phyloP scores from a whole-genome alignment of 2,113 vertebrate genomes.

The Periophthalmodon schlosseri region DNA sequence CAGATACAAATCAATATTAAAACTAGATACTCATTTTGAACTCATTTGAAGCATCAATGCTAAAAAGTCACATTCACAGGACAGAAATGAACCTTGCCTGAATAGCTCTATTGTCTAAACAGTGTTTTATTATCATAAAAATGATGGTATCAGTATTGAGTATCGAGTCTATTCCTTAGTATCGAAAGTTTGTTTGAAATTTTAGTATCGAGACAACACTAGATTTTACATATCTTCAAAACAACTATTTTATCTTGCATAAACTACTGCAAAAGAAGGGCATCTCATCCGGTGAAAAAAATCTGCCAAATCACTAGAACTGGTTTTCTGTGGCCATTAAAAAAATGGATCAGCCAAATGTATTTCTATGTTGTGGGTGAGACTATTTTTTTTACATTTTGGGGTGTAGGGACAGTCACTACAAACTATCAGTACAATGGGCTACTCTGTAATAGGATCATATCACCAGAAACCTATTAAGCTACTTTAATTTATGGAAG shows the following conservation, averaged over 20 bases:
- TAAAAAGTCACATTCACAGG: no score
- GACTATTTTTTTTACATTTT: conserved; percentile 13
- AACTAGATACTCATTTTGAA: no score
- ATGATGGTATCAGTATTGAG: no score
- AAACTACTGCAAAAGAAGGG: background rate
- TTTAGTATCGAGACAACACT: no score
- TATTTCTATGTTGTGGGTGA: background rate
- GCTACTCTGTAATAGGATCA: conserved; percentile 6
- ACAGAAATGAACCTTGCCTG: no score
- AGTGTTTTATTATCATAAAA: no score
- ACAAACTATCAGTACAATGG: background rate
- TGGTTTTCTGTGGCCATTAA: background rate
- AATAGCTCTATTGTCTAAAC: no score
- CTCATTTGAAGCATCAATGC: no score
- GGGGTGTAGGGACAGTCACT: conserved; percentile 3
- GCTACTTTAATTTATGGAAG: conserved; percentile 2
- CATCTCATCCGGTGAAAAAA: background rate
- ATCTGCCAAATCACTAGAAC: background rate
- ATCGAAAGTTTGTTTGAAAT: no score
- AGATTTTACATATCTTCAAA: background rate
- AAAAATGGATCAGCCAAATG: background rate
- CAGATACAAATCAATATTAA: no score
- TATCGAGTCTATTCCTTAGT: no score
- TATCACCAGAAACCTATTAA: conserved; percentile 7
- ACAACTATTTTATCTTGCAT: background rate